Evolutionary conservation across 2,888 invertebrate species (phyloP).

Genomic region (Protodeltote pygarga): DNA sequence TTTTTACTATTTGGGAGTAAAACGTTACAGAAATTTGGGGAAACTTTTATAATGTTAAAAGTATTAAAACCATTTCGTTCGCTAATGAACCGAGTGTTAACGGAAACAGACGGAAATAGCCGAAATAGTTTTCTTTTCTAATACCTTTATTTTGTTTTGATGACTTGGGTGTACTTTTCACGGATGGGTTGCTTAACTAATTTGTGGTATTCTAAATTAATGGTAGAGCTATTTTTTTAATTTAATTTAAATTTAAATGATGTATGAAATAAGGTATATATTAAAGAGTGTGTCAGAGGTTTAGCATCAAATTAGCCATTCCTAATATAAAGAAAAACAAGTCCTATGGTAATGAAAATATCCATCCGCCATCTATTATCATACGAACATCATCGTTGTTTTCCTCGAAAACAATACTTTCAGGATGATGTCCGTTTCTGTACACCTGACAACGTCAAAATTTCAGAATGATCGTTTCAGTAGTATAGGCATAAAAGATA

Average conservation of each 20-base stretch:
- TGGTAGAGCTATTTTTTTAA: constrained; percentile 36
- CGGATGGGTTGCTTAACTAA: constrained; percentile 45
- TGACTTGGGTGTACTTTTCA: constrained; percentile 43
- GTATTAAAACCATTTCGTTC: constrained; percentile 23
- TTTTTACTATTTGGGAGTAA: no score
- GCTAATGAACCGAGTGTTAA: constrained; percentile 44
- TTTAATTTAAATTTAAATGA: constrained; percentile 30
- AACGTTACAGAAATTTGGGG: no score
- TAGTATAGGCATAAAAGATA: no score
- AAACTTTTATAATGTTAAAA: constrained; percentile 27
- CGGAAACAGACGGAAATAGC: constrained; percentile 74
- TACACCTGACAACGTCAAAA: no score
- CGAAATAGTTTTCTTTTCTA: constrained; percentile 58
- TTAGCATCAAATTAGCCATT: constrained; percentile 21
- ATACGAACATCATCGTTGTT: no score
- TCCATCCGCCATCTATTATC: no score
- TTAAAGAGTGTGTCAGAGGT: constrained; percentile 18
- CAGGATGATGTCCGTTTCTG: no score
- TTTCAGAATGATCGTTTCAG: no score
- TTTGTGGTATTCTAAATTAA: constrained; percentile 50
- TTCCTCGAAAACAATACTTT: no score
- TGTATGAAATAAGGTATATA: constrained; percentile 13
- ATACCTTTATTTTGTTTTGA: constrained; percentile 49
- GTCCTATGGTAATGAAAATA: no score
- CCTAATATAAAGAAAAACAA: no score